Evolutionary conservation across 2,888 invertebrate species (phyloP), one percentile per base, ranked within the genome.

Genomic region (Heteromurus nitidus): DNA sequence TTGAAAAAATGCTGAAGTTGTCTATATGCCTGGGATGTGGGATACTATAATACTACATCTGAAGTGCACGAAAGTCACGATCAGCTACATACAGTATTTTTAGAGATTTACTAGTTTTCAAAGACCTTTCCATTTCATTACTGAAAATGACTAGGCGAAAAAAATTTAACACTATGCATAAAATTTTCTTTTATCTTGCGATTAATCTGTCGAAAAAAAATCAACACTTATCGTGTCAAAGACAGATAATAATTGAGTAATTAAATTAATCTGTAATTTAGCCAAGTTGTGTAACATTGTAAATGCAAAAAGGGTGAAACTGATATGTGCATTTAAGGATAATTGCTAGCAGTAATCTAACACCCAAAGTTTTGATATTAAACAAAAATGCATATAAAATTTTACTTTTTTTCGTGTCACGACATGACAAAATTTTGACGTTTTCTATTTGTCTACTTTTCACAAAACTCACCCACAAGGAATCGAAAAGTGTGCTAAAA

Each of bases 1-100:
- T 65, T 65, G 74, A 53, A 74, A 74, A 53, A n/a, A n/a, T n/a
- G n/a, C 31, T 24, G 50, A 65, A 64, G 53, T 74, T 7, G 58
- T 26, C n/a, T 58, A 28, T 13, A 13, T 3, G 13, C 3, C 18
- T 50, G 50, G 50, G n/a, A n/a, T n/a, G n/a, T n/a, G n/a, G n/a
- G n/a, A n/a, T n/a, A n/a, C n/a, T n/a, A n/a, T n/a, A n/a, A n/a
- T n/a, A n/a, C n/a, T n/a, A n/a, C 18, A 18, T n/a, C 13, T n/a
- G 50, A 28, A 20, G 53, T 2, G 2, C 22, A 20, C 20, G 53
- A 53, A 28, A 58, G 58, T 58, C 58, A 58, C 58, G 58, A 58
- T 7, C 50, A 55, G 26, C 16, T 58, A 58, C 18, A 58, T 28
- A 28, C 26, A 24, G 50, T 58, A 58, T 58, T 58, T 58, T 58